A percentile compares a stretch with the other conserved stretches of the same genome.
Evolutionary conservation across 2,888 invertebrate species (phyloP).

Genomic region (Pristionchus entomophagus): DNA sequence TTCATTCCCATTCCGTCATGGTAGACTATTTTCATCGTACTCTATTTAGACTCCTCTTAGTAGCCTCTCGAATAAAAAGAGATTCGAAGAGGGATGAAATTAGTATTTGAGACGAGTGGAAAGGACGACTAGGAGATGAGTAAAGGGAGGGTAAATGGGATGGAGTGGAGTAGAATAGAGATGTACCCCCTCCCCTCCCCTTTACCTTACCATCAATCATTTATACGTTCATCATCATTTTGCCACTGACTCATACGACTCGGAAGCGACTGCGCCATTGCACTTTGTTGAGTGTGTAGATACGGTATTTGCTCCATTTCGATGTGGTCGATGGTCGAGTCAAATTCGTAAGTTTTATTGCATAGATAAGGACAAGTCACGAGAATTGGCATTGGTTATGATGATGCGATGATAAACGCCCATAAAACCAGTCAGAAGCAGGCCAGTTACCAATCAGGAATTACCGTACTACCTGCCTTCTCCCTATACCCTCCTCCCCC

Average conservation of each 20-base stretch:
- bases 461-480: too few species aligned
- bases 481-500: neutral
- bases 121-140: neutral
- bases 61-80: neutral
- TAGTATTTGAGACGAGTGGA: neutral
- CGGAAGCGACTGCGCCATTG: neutral
- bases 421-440: neutral
- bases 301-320: neutral
- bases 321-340: neutral
- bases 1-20: constrained; percentile 2
- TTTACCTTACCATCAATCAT: constrained; percentile 10
- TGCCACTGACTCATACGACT: neutral
- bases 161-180: neutral
- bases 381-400: neutral
- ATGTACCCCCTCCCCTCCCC: neutral
- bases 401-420: neutral
- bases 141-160: neutral
- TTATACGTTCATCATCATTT: neutral
- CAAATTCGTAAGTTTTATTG: neutral
- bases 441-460: neutral
- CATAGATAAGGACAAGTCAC: neutral
- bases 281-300: neutral
- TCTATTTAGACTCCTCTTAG: constrained; percentile 1
- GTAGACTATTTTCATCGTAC: neutral
- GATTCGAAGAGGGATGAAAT: neutral